phyloP scores from a whole-genome alignment of 1,140 invertebrate species.

The Drosophila punjabiensis region DNA sequence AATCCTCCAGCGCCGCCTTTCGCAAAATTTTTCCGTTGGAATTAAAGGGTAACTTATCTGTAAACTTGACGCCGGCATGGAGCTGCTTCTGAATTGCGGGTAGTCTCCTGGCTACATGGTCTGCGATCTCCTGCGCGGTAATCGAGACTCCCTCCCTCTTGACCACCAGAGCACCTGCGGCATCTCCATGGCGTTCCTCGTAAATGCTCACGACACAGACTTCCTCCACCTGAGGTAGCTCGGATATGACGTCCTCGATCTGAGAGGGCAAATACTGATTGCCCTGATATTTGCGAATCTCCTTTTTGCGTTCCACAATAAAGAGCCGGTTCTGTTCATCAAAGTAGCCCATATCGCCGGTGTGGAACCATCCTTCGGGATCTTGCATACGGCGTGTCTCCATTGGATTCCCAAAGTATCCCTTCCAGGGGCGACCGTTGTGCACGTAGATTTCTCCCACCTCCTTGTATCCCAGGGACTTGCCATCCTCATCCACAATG shows the following conservation, averaged over 20 bases:
- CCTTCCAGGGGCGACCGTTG: not conserved
- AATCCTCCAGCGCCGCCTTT: not conserved
- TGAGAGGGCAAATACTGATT: not conserved
- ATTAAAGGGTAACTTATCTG: not conserved
- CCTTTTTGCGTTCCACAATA: not conserved
- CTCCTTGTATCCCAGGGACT: slow-evolving; percentile 1
- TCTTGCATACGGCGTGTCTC: slow-evolving; percentile 2
- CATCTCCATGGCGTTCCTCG: not conserved
- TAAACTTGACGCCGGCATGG: not conserved
- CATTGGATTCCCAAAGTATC: not conserved
- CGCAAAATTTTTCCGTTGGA: not conserved
- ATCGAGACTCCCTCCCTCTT: not conserved
- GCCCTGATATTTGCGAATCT: not conserved
- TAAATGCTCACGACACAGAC: not conserved
- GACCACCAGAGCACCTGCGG: slow-evolving; percentile 2
- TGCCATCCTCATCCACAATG: slow-evolving; percentile 2
- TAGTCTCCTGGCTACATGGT: not conserved
- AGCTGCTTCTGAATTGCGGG: not conserved
- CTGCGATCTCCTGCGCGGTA: not conserved
- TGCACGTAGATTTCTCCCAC: not conserved
- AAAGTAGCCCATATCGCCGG: not conserved
- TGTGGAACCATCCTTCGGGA: not conserved
- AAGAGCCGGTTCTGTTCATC: not conserved
- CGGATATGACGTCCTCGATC: slow-evolving; percentile 1
- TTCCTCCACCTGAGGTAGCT: not conserved